These are phyloP conservation scores for Ophiothrix spiculata DNA, from an alignment of 35 echinoderm and acorn worm species.

Conservation along the genomic window DNA sequence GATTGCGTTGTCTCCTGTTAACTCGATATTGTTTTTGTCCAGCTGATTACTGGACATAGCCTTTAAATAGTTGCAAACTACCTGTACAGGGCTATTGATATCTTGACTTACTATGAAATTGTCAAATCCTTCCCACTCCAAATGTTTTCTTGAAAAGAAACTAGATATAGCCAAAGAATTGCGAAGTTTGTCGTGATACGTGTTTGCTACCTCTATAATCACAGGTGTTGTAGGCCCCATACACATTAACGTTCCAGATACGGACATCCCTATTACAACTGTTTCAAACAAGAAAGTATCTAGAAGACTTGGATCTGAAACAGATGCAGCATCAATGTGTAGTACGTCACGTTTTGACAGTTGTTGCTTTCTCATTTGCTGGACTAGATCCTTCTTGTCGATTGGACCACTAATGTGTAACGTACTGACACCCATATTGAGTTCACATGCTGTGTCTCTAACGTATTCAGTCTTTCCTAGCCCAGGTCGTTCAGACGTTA, in stretches of 20 bases:
- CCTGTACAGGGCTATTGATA: constrained; percentile 21
- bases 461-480: constrained; percentile 34
- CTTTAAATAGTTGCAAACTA: constrained; percentile 32
- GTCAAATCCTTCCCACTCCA: constrained; percentile 16
- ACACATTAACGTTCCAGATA: constrained; percentile 18
- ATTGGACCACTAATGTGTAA: constrained; percentile 15
- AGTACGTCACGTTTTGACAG: neutral
- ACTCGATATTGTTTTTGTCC: constrained; percentile 4
- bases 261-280: constrained; percentile 14
- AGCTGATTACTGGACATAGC: neutral
- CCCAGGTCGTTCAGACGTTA: constrained; percentile 22
- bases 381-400: constrained; percentile 3
- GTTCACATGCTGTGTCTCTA: neutral
- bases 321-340: constrained; percentile 13
- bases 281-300: constrained; percentile 31
- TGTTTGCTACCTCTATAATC: constrained; percentile 27
- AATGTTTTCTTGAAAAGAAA: neutral
- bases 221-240: neutral
- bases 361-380: neutral
- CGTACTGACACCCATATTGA: no score
- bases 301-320: neutral
- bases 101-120: constrained; percentile 21
- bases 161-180: constrained; percentile 16
- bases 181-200: constrained; percentile 11
- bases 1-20: neutral